phyloP scores from a whole-genome alignment of 2,797 vertebrate species.

The Halcyon smyrnensis region DNA sequence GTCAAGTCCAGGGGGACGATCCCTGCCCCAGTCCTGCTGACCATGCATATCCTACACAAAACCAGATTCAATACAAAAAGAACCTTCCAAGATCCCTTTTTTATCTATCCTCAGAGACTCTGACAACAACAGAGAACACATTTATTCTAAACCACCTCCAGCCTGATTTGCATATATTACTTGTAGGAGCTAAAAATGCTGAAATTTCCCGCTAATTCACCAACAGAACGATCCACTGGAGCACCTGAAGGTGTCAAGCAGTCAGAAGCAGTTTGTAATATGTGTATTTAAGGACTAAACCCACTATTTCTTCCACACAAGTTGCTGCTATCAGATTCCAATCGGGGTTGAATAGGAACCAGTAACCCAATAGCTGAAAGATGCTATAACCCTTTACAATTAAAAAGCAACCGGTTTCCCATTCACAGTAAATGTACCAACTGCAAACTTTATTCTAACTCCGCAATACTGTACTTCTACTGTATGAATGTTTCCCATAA shows the following conservation, averaged over 20 bases:
- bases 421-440: rapidly evolving
- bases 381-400: neutral
- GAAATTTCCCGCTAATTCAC: neutral
- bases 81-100: neutral
- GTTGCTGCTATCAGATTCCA: too few species aligned
- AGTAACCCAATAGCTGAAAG: neutral
- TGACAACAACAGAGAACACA: neutral
- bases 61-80: neutral
- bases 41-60: neutral
- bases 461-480: too few species aligned
- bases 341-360: neutral
- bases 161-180: neutral
- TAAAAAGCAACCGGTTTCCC: neutral
- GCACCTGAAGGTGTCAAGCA: neutral
- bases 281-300: neutral
- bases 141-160: neutral
- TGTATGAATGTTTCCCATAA: too few species aligned
- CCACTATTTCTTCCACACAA: too few species aligned
- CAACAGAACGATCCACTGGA: neutral
- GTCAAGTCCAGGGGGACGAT: neutral
- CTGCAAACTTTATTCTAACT: neutral
- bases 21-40: neutral
- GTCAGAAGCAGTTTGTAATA: neutral
- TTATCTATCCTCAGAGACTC: neutral
- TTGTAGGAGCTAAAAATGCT: neutral